Evolutionary conservation across 2,113 vertebrate genomes (phyloP), one percentile per base, ranked within the genome.

Genomic region (Thermophis baileyi): DNA sequence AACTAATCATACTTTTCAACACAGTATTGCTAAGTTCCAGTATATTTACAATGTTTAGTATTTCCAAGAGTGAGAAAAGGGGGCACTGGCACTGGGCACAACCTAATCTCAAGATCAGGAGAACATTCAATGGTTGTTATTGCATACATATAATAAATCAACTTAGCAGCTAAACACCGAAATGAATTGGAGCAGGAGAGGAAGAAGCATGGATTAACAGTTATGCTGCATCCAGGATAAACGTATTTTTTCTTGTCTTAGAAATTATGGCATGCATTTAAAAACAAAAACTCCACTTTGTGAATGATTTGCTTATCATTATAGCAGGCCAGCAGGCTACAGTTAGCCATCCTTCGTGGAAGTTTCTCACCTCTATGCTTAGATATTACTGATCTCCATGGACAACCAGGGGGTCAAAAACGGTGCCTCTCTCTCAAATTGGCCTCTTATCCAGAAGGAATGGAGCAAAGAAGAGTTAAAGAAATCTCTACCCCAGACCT

Each of bases 11-110:
- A 2, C 30, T 47, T 57, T 91, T 90, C 96, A 90, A 96, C 97
- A 97, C 95, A 97, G 97, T 95, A 94, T 85, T 85, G 97, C 97
- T 97, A 97, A 97, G 97, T 97, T 97, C 97, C 98, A 96, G 1
- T 8, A 0, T 16, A 53, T 92, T 57, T 95, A 87, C 69, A n/a
- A 55, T 20, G 30, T 5, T 87, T 91, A 60, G 40, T 57, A 51
- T 81, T 1, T 57, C 60, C 90, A 93, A 87, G 6, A 18, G 27
- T 40, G 35, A 22, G 12, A n/a, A 89, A 51, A n/a, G 7, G 47
- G 92, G 91, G 14, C 0, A 0, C 55, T 35, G 51, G 63, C 25
- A 81, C 74, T 27, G 60, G 60, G 90, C 54, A 53, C 63, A 47
- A 22, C 35, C 55, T 24, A 24, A 88, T n/a, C n/a, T 88, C 87